phyloP scores from a whole-genome alignment of 2,888 invertebrate genomes.

The Callinectes sapidus region DNA sequence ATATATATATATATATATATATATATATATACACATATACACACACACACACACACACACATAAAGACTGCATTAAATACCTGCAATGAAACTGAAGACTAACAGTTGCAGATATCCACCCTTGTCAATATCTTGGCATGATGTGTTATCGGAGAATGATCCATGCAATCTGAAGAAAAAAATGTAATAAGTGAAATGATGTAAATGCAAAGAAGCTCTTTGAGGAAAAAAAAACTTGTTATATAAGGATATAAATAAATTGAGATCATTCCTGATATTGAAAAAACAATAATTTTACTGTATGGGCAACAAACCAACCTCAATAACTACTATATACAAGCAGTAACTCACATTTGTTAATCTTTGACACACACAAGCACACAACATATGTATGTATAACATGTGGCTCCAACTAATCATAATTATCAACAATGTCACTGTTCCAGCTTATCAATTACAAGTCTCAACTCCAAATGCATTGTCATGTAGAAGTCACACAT shows the following conservation, averaged over 20 bases:
- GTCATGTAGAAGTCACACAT: too few relatives aligned
- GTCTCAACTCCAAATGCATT: too few relatives aligned
- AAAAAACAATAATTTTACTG: not conserved
- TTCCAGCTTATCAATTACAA: too few relatives aligned
- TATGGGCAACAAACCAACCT: not conserved
- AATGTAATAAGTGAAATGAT: not conserved
- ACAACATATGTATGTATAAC: too few relatives aligned
- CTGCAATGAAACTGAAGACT: not conserved
- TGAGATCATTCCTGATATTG: not conserved
- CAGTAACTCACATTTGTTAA: too few relatives aligned
- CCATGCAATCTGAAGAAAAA: not conserved
- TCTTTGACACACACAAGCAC: too few relatives aligned
- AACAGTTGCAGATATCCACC: not conserved
- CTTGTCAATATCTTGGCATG: not conserved
- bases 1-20: too few relatives aligned
- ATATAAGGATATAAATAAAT: slow-evolving; percentile 25
- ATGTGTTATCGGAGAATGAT: not conserved
- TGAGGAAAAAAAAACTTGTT: not conserved
- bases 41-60: too few relatives aligned
- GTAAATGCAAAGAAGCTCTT: not conserved
- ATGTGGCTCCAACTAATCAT: too few relatives aligned
- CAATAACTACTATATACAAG: too few relatives aligned
- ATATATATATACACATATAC: too few relatives aligned
- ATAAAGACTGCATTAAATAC: not conserved
- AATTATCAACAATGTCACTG: too few relatives aligned